Conservation (phyloP, 2,888 invertebrate genomes). For the Branchipolynoe longqiensis region DNA sequence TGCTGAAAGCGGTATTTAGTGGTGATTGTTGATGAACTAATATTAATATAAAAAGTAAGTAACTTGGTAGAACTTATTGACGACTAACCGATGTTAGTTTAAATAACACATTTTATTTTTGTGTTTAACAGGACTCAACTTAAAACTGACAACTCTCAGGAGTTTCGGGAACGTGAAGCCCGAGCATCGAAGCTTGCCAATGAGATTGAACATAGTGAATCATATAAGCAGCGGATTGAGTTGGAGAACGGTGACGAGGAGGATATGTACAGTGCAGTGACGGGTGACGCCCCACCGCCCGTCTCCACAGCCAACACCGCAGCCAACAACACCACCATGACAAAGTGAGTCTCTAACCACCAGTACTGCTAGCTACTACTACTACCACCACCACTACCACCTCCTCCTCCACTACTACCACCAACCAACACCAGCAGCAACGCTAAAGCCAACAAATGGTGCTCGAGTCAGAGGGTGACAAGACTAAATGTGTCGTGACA, state of each 20-base stretch:
- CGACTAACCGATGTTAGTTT: no score
- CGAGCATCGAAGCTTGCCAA: conserved; percentile 94
- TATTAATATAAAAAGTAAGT: no score
- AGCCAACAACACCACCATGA: background rate
- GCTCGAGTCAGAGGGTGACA: no score
- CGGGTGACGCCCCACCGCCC: background rate
- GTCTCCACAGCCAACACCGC: background rate
- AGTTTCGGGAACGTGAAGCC: conserved; percentile 91
- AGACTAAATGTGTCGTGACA: no score
- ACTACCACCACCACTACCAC: no score
- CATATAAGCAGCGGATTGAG: conserved; percentile 90
- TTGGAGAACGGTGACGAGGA: conserved; percentile 92
- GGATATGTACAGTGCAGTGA: conserved; percentile 83
- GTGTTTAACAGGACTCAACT: conserved; percentile 88
- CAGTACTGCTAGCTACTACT: background rate
- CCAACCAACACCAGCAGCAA: no score
- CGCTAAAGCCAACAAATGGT: no score
- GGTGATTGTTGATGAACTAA: no score
- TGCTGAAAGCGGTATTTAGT: no score
- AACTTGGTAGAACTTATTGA: no score
- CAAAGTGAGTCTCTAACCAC: background rate
- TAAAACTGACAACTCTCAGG: conserved; percentile 92
- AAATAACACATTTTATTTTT: no score
- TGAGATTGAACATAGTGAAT: conserved; percentile 94
- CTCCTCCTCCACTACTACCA: no score